Evolutionary conservation across 2,113 vertebrate genomes (phyloP).

Genomic region (Hemicordylus capensis): DNA sequence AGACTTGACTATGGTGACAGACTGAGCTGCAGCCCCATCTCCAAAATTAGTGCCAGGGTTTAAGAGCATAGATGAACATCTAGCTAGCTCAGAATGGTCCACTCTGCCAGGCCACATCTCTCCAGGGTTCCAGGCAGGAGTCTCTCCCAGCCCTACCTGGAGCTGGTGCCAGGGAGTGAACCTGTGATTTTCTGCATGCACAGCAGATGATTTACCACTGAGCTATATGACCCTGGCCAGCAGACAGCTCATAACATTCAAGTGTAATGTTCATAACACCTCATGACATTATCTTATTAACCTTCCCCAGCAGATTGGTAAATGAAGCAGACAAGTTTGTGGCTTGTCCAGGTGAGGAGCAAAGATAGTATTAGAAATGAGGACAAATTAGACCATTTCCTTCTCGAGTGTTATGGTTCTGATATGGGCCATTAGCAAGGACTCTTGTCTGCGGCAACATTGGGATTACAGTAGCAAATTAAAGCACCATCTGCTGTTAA

Average conservation of each 20-base stretch:
- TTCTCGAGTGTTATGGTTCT: not conserved
- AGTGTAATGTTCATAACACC: not conserved
- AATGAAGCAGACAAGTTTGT: not conserved
- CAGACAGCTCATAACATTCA: not conserved
- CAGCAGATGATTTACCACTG: too few species aligned
- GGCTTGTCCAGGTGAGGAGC: not conserved
- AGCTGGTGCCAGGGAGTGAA: too few species aligned
- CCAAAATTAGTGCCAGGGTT: too few species aligned
- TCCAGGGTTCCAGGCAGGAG: too few species aligned
- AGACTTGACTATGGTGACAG: too few species aligned
- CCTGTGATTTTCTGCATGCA: too few species aligned
- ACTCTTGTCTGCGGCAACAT: not conserved
- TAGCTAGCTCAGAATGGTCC: too few species aligned
- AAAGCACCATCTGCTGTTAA: conserved; percentile 9
- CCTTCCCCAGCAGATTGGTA: not conserved
- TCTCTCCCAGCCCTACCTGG: too few species aligned
- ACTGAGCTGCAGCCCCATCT: too few species aligned
- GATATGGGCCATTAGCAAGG: not conserved
- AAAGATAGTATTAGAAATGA: not conserved
- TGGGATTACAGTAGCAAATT: conserved; percentile 19
- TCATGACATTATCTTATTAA: not conserved
- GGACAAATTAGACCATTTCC: not conserved
- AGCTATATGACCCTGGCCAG: too few species aligned
- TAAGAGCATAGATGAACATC: too few species aligned
- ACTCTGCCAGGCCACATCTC: too few species aligned